A percentile compares a stretch with the other conserved stretches of the same genome.
phyloP scores from a whole-genome alignment of 1,140 invertebrate species.

The Apolygus lucorum region DNA sequence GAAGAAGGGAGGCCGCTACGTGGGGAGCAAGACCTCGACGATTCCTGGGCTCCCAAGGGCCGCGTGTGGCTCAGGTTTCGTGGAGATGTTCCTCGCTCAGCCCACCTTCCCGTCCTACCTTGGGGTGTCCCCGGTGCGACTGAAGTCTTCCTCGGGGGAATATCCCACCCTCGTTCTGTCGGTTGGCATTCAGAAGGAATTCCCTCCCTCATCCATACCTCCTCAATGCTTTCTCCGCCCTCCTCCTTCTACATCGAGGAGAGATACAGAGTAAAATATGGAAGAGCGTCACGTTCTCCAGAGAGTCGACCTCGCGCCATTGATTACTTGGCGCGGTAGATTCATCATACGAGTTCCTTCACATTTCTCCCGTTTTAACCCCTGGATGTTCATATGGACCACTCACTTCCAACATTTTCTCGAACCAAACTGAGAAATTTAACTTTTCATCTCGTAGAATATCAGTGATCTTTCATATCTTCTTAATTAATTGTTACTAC shows the following conservation, averaged over 20 bases:
- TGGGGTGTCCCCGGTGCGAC: background rate
- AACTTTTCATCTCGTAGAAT: no score
- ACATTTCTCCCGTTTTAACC: no score
- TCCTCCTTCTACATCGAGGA: no score
- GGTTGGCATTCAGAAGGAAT: background rate
- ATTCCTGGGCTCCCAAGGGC: background rate
- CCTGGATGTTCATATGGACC: no score
- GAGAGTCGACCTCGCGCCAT: background rate
- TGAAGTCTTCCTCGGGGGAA: background rate
- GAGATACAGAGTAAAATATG: conserved; percentile 8
- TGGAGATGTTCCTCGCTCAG: background rate
- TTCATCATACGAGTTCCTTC: background rate
- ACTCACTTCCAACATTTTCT: no score
- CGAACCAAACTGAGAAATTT: no score
- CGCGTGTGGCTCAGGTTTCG: background rate
- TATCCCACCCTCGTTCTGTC: background rate
- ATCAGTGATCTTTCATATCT: no score
- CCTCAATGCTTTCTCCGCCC: background rate
- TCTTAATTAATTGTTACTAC: no score
- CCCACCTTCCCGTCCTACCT: background rate
- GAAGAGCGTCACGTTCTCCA: conserved; percentile 2
- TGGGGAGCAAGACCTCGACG: background rate
- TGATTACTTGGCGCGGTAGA: background rate
- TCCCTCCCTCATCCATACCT: background rate
- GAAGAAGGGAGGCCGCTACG: background rate